Evolutionary conservation across 2,113 vertebrate genomes (phyloP).

Genomic region (Neolamprologus toae): DNA sequence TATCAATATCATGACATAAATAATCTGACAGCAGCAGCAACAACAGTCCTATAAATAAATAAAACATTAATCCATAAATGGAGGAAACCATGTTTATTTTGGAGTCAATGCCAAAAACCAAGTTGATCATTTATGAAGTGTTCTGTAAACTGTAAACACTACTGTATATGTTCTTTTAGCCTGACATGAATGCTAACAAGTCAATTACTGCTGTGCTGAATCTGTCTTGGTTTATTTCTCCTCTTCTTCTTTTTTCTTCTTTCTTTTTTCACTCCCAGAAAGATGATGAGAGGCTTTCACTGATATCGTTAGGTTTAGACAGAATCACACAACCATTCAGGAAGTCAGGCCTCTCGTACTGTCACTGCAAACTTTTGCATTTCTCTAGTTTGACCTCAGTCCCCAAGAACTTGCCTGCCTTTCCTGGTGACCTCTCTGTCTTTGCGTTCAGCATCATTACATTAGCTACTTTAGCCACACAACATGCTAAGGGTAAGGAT

Average conservation of each 20-base stretch:
- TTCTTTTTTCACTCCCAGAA: neutral
- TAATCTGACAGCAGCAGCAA: neutral
- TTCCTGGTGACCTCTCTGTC: neutral
- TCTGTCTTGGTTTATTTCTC: neutral
- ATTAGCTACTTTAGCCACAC: neutral
- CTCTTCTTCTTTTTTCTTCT: neutral
- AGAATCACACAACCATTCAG: neutral
- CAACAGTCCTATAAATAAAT: neutral
- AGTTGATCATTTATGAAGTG: neutral
- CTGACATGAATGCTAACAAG: neutral
- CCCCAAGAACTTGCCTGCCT: neutral
- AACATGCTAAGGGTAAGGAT: neutral
- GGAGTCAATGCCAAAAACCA: neutral
- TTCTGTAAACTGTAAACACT: neutral
- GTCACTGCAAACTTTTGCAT: neutral
- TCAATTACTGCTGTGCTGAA: neutral
- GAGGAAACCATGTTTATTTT: neutral
- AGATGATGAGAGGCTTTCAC: neutral
- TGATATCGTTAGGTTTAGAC: fast-evolving
- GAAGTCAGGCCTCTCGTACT: neutral
- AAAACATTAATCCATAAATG: neutral
- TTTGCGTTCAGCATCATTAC: neutral
- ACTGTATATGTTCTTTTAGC: fast-evolving
- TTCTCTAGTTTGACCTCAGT: neutral
- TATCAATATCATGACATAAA: fast-evolving